Evolutionary conservation across 2,113 vertebrate species (phyloP).

Genomic region (Carassius auratus): DNA sequence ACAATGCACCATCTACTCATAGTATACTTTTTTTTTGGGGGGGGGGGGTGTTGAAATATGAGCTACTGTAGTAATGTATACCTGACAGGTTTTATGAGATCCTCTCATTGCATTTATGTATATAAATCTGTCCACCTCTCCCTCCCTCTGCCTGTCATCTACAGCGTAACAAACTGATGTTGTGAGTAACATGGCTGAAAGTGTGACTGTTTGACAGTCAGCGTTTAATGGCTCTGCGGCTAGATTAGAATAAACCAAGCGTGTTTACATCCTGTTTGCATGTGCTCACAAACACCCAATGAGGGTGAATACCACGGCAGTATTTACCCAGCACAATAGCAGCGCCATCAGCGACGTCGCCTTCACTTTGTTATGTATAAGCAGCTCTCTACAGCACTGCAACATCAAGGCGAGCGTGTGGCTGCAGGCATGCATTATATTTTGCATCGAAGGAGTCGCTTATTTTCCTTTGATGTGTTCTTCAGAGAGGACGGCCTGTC

Average conservation of each 20-base stretch:
- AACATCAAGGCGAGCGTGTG: conserved; percentile 76
- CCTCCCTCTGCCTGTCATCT: conserved; percentile 30
- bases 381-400: conserved; percentile 63
- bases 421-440: conserved; percentile 77
- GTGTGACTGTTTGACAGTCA: conserved; percentile 67
- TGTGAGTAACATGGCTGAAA: conserved; percentile 60
- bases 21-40: not conserved
- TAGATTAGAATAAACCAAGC: conserved; percentile 77
- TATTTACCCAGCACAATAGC: conserved; percentile 74
- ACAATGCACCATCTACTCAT: not conserved
- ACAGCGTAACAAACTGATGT: conserved; percentile 49
- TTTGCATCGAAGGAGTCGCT: conserved; percentile 74
- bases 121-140: not conserved
- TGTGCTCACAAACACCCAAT: conserved; percentile 66
- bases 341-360: conserved; percentile 71
- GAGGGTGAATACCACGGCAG: conserved; percentile 57
- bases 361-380: conserved; percentile 76
- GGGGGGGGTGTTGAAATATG: not conserved
- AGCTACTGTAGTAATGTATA: too few relatives aligned
- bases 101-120: not conserved
- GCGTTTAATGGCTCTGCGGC: conserved; percentile 60
- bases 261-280: conserved; percentile 75
- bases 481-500: conserved; percentile 76
- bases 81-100: not conserved
- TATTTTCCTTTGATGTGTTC: conserved; percentile 78